A percentile compares a stretch with the other conserved stretches of the same genome.
Evolutionary conservation across 53 echinoderm and acorn worm genomes (phyloP).

Genomic region (Arbacia lixula): DNA sequence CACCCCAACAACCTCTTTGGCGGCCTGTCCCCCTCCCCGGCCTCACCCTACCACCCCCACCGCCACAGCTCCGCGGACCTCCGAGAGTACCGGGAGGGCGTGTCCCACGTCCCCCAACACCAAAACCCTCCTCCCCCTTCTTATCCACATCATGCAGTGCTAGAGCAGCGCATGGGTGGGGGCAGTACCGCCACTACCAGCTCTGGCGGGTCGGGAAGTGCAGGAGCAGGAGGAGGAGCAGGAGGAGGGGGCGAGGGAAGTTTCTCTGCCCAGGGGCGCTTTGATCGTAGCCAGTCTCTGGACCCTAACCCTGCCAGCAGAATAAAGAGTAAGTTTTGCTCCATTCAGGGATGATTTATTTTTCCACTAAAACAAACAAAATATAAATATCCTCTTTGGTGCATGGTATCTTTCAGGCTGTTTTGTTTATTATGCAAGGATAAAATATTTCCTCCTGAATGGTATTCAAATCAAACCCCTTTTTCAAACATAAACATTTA

Average conservation of each 20-base stretch:
- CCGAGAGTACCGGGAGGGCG: not conserved
- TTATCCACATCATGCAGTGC: constrained; percentile 33
- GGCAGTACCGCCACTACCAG: too few relatives aligned
- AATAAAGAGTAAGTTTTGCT: constrained; percentile 31
- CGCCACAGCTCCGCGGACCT: constrained; percentile 42
- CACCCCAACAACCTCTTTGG: not conserved
- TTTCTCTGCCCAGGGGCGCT: constrained; percentile 19
- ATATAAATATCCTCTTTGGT: too few relatives aligned
- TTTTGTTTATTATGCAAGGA: too few relatives aligned
- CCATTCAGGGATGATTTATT: too few relatives aligned
- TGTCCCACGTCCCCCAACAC: constrained; percentile 7
- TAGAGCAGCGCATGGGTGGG: constrained; percentile 32
- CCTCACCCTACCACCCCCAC: constrained; percentile 1
- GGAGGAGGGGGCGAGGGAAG: not conserved
- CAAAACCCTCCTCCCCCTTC: not conserved
- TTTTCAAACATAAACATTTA: too few relatives aligned
- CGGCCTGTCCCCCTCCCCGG: not conserved
- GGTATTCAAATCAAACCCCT: too few relatives aligned
- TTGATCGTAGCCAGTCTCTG: constrained; percentile 43
- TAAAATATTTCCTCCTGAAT: too few relatives aligned
- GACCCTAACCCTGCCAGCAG: constrained; percentile 25
- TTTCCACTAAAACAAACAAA: too few relatives aligned
- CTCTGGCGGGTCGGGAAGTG: constrained; percentile 2
- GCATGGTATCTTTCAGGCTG: too few relatives aligned
- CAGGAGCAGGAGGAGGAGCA: not conserved